Conservation (phyloP, 2,113 vertebrate genomes). For the Amblyornis subalaris region DNA sequence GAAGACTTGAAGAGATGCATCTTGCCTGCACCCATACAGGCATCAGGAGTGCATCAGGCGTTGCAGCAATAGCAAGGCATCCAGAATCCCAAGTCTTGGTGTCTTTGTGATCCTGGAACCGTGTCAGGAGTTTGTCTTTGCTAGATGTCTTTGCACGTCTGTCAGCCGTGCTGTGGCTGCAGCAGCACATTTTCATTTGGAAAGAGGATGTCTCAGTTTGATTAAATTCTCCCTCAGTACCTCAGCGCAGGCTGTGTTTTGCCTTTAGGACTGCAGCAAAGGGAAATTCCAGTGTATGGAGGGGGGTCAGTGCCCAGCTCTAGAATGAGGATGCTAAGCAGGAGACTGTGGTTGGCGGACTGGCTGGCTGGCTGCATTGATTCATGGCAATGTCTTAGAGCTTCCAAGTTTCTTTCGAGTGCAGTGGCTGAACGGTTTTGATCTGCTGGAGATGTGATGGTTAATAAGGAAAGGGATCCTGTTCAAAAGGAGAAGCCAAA, state of each 20-base stretch:
- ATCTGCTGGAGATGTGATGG: background rate
- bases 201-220: background rate
- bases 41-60: background rate
- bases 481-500: background rate
- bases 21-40: rapidly evolving
- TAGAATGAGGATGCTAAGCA: rapidly evolving
- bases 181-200: background rate
- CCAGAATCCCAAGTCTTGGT: background rate
- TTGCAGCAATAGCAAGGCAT: background rate
- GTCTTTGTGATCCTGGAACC: background rate
- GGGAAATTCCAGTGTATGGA: background rate
- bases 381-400: background rate
- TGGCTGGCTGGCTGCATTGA: background rate
- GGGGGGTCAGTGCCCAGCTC: background rate
- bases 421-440: background rate
- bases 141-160: background rate
- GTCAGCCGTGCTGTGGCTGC: background rate
- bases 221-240: background rate
- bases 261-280: background rate
- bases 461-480: background rate
- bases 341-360: background rate
- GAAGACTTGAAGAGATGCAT: background rate
- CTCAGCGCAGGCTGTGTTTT: background rate
- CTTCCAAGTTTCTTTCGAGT: background rate
- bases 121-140: background rate